phyloP scores from a whole-genome alignment of 2,113 vertebrate genomes.

The Upupa epops region DNA sequence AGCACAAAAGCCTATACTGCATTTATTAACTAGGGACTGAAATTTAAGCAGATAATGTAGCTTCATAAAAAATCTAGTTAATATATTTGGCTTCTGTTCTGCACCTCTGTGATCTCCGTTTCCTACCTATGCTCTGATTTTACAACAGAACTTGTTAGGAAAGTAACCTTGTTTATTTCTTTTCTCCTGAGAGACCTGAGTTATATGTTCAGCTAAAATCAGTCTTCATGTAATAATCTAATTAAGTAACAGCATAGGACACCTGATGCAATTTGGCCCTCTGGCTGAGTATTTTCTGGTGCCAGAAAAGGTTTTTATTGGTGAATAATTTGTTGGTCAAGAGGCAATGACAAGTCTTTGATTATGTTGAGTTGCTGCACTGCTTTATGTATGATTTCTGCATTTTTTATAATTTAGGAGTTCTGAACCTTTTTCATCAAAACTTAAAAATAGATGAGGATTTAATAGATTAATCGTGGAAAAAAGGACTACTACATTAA shows the following conservation, averaged over 20 bases:
- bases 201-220: neutral
- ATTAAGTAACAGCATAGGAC: neutral
- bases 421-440: neutral
- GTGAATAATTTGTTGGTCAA: neutral
- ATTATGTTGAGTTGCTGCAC: neutral
- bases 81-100: neutral
- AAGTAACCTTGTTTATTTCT: neutral
- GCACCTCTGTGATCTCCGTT: neutral
- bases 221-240: neutral
- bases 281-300: neutral
- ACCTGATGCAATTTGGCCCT: neutral
- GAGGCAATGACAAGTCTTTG: neutral
- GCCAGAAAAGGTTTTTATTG: neutral
- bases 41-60: too few species aligned
- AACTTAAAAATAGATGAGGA: neutral
- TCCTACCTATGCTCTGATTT: neutral
- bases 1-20: neutral
- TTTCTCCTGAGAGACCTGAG: neutral
- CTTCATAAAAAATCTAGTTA: neutral
- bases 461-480: neutral
- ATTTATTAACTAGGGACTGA: neutral
- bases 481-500: neutral
- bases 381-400: fast-evolving
- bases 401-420: neutral
- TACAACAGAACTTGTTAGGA: neutral